A percentile compares a stretch with the other conserved stretches of the same genome.
These are phyloP conservation scores for Seriola dumerili DNA, from an alignment of 2,113 vertebrate species.

Conservation along the genomic window DNA sequence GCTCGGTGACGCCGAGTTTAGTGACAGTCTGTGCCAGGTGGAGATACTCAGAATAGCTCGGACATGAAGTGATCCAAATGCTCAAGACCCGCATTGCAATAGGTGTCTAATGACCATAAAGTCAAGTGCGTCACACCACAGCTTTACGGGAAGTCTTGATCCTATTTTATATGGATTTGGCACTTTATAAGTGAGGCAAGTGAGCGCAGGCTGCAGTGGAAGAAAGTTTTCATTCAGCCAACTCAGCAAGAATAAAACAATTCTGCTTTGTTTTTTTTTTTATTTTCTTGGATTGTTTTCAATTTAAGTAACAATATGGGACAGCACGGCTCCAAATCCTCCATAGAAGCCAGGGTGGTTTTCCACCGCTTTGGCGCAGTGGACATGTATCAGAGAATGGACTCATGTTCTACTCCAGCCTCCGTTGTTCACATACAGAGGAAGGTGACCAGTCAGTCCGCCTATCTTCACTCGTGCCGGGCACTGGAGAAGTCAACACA, in stretches of 20 bases:
- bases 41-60: slow-evolving; percentile 73
- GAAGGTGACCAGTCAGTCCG: slow-evolving; percentile 22
- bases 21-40: slow-evolving; percentile 74
- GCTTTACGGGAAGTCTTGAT: slow-evolving; percentile 69
- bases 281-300: neutral
- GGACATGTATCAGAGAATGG: slow-evolving; percentile 44
- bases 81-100: neutral
- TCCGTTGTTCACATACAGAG: slow-evolving; percentile 57
- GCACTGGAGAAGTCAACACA: neutral
- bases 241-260: neutral
- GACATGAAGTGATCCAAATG: slow-evolving; percentile 31
- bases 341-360: slow-evolving; percentile 59
- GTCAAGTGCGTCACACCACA: slow-evolving; percentile 42
- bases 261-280: neutral
- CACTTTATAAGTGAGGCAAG: slow-evolving; percentile 42
- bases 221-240: neutral
- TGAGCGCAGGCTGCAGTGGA: neutral
- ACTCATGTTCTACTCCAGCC: slow-evolving; percentile 25
- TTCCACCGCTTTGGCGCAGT: slow-evolving; percentile 48
- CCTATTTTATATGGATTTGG: neutral
- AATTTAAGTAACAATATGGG: slow-evolving; percentile 72
- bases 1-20: slow-evolving; percentile 35
- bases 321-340: slow-evolving; percentile 76
- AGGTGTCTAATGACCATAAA: slow-evolving; percentile 34
- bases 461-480: slow-evolving; percentile 16